Evolutionary conservation across 2,113 vertebrate genomes (phyloP).

Genomic region (Phodopus roborovskii): DNA sequence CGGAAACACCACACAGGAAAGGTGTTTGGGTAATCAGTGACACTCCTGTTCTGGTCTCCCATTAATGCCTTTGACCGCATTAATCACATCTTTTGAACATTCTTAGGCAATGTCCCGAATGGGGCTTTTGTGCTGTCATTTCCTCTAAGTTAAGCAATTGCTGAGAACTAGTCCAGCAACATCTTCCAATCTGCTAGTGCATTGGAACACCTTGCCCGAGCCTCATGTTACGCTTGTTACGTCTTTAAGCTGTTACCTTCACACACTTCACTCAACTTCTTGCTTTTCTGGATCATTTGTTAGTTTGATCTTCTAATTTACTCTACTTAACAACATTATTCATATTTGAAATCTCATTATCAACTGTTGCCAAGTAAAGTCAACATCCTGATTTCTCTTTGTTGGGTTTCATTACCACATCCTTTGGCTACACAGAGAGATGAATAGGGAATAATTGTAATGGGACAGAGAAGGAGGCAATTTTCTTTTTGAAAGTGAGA

Average conservation of each 20-base stretch:
- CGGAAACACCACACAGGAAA: background rate
- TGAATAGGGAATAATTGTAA: constrained; percentile 33
- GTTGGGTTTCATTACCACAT: constrained; percentile 2
- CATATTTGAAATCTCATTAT: constrained; percentile 14
- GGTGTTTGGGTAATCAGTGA: background rate
- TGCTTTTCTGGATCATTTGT: constrained; percentile 18
- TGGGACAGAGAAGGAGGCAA: constrained; percentile 3
- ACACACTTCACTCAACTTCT: background rate
- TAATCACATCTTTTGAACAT: constrained; percentile 30
- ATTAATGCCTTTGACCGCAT: background rate
- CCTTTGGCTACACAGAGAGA: background rate
- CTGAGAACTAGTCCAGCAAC: background rate
- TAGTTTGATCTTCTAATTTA: constrained; percentile 2
- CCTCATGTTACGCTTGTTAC: background rate
- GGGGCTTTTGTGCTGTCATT: background rate
- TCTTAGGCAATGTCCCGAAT: background rate
- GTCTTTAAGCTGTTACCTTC: background rate
- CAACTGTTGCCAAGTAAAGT: background rate
- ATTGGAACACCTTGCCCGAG: background rate
- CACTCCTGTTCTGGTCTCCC: background rate
- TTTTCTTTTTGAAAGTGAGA: constrained; percentile 40
- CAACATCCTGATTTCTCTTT: constrained; percentile 16
- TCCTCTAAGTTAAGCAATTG: constrained; percentile 19
- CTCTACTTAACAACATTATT: background rate
- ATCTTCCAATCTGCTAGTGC: background rate